Evolutionary conservation across 2,797 vertebrate genomes (phyloP).

Genomic region (Cirrhinus molitorella): DNA sequence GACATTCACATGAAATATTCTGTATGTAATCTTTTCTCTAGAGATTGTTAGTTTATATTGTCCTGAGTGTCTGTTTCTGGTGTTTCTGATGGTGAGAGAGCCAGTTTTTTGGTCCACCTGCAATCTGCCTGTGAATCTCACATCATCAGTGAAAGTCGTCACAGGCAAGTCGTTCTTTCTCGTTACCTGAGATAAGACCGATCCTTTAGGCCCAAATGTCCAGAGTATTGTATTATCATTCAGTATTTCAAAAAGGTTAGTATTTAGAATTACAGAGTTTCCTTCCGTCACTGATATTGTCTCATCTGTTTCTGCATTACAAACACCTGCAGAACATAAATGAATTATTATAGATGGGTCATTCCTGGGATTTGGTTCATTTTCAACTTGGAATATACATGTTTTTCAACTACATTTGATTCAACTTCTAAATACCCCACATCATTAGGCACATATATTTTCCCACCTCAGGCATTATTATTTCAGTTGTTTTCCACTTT

Average conservation of each 20-base stretch:
- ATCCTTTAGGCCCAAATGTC: neutral
- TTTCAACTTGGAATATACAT: too few species aligned
- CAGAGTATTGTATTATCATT: neutral
- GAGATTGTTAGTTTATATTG: neutral
- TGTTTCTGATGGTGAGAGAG: constrained; percentile 3
- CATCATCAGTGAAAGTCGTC: neutral
- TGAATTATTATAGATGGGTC: neutral
- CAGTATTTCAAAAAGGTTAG: neutral
- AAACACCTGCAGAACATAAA: neutral
- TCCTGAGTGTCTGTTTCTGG: neutral
- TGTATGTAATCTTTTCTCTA: neutral
- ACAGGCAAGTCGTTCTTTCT: neutral
- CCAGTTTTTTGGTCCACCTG: neutral
- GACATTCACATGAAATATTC: neutral
- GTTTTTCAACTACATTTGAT: too few species aligned
- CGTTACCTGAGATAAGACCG: neutral
- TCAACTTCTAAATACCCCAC: too few species aligned
- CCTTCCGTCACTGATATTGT: neutral
- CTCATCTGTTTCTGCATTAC: neutral
- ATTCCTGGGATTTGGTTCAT: too few species aligned
- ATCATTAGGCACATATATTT: too few species aligned
- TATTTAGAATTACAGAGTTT: neutral
- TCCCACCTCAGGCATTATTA: too few species aligned
- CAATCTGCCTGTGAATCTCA: neutral
- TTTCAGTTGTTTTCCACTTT: too few species aligned